Percentiles rank a stretch among this genome's conserved stretches.
Evolutionary conservation across 2,888 invertebrate genomes (phyloP).

Genomic region (Agriotes lineatus): DNA sequence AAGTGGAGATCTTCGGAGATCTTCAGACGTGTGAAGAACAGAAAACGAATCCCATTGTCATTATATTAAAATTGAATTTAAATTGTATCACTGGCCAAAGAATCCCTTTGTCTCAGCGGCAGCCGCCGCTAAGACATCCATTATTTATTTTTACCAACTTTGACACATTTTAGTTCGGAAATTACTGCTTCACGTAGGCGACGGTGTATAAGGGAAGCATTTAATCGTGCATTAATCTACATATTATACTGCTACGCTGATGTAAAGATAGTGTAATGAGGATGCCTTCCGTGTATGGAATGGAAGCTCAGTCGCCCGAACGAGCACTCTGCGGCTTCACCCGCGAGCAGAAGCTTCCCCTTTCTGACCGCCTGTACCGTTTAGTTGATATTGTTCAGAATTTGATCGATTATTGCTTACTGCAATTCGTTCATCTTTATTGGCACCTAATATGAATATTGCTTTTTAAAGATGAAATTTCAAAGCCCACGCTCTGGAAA

Average conservation of each 20-base stretch:
- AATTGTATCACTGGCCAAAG: neutral
- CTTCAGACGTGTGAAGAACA: too few species aligned
- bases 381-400: constrained; percentile 15
- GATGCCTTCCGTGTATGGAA: constrained; percentile 23
- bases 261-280: constrained; percentile 26
- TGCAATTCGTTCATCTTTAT: neutral
- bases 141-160: constrained; percentile 21
- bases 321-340: neutral
- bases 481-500: too few species aligned
- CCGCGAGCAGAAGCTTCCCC: neutral
- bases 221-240: constrained; percentile 24
- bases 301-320: neutral
- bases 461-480: neutral
- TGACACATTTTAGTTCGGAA: constrained; percentile 20
- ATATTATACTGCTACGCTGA: constrained; percentile 20
- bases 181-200: constrained; percentile 20
- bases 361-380: constrained; percentile 7
- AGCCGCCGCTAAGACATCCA: neutral
- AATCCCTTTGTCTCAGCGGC: neutral
- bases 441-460: constrained; percentile 3
- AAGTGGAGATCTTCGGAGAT: too few species aligned
- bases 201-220: constrained; percentile 15
- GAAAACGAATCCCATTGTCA: too few species aligned
- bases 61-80: neutral
- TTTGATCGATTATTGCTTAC: constrained; percentile 17